Evolutionary conservation across 2,797 vertebrate species (phyloP).

Genomic region (Silurus aristotelis): DNA sequence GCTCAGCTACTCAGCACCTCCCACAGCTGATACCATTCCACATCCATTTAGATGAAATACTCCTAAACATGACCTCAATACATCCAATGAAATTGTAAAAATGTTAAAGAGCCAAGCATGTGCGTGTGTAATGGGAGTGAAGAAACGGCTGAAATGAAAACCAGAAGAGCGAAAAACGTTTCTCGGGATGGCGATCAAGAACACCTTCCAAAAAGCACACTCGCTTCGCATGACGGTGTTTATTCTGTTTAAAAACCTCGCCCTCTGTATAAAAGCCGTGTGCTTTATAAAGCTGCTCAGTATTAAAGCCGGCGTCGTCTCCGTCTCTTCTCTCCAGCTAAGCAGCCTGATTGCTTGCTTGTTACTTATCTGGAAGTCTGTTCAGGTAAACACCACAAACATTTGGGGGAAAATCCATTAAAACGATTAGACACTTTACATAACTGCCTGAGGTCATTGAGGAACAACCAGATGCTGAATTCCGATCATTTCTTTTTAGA

Average conservation of each 20-base stretch:
- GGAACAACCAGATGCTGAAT: background rate
- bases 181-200: conserved; percentile 37
- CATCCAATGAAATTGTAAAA: background rate
- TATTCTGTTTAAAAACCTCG: background rate
- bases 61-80: background rate
- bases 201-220: background rate
- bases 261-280: background rate
- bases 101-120: background rate
- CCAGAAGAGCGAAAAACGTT: background rate
- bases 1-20: background rate
- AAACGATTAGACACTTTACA: background rate
- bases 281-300: background rate
- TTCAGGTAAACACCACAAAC: conserved; percentile 16
- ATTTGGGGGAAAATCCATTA: background rate
- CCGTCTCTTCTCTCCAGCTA: background rate
- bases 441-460: background rate
- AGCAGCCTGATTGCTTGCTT: background rate
- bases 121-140: background rate
- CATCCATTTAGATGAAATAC: background rate
- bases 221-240: background rate
- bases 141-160: background rate
- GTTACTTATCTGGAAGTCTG: conserved; percentile 14
- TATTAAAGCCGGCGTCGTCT: background rate
- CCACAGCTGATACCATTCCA: background rate
- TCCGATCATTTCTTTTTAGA: background rate